Evolutionary conservation across 2,113 vertebrate species (phyloP).

Genomic region (Cygnus atratus): DNA sequence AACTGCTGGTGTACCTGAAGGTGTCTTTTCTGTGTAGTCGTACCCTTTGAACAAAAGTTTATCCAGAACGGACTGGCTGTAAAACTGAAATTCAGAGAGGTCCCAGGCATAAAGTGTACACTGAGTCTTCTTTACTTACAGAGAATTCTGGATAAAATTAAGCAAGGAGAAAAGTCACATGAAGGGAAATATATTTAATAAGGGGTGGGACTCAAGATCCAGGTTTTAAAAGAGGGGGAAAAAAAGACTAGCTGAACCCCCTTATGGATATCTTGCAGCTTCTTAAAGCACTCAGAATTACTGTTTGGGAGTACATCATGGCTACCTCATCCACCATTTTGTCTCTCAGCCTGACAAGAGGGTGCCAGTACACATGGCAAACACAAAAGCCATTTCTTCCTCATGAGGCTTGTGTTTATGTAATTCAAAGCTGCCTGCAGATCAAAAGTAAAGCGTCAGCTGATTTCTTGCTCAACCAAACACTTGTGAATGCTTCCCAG

Average conservation of each 20-base stretch:
- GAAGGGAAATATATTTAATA: background rate
- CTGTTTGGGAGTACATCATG: background rate
- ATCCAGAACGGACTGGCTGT: background rate
- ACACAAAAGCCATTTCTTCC: background rate
- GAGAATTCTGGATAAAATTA: background rate
- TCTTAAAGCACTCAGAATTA: background rate
- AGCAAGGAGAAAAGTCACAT: background rate
- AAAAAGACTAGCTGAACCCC: background rate
- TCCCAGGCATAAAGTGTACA: background rate
- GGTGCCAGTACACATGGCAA: background rate
- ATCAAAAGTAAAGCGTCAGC: background rate
- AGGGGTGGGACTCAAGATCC: background rate
- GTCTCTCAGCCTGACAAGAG: background rate
- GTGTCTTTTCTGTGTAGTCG: background rate
- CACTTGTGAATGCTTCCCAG: rapidly evolving
- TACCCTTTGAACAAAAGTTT: background rate
- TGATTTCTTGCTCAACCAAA: background rate
- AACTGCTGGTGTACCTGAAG: background rate
- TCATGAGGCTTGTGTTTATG: background rate
- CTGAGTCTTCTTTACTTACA: background rate
- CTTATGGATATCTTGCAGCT: background rate
- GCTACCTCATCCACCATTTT: background rate
- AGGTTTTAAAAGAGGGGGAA: background rate
- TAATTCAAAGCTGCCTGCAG: background rate
- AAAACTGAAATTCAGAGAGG: background rate